Percentiles rank a stretch among this genome's conserved stretches.
Evolutionary conservation across 2,888 invertebrate genomes (phyloP).

Genomic region (Epistrophe grossulariae): DNA sequence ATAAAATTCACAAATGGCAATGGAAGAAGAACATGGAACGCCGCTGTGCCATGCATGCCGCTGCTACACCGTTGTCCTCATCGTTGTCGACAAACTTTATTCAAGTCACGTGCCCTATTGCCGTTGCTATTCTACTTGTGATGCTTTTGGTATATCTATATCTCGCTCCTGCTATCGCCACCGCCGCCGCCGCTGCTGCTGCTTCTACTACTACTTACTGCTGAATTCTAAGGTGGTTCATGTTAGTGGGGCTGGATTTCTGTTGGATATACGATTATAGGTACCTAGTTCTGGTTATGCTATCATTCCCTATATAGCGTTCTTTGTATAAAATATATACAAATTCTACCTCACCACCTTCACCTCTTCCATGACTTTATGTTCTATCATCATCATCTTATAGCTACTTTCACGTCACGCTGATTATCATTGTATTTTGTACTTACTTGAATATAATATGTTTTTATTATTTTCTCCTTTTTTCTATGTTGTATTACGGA

Average conservation of each 20-base stretch:
- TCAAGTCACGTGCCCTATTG: conserved; percentile 75
- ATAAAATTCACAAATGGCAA: conserved; percentile 50
- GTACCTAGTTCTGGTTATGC: conserved; percentile 15
- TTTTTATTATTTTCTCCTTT: conserved; percentile 39
- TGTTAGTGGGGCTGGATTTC: conserved; percentile 38
- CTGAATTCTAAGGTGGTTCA: conserved; percentile 43
- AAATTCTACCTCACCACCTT: conserved; percentile 3
- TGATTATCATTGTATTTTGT: conserved; percentile 60
- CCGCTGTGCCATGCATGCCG: conserved; percentile 12
- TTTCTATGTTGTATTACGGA: conserved; percentile 30
- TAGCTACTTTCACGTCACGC: conserved; percentile 50
- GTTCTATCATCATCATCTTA: conserved; percentile 12
- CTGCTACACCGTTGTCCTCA: conserved; percentile 32
- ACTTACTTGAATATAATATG: conserved; percentile 64
- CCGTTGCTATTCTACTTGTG: conserved; percentile 54
- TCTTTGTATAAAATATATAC: conserved; percentile 33
- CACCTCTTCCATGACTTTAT: not conserved
- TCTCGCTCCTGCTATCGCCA: conserved; percentile 7
- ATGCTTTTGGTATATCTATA: conserved; percentile 25
- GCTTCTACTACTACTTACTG: not conserved
- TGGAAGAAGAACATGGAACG: conserved; percentile 41
- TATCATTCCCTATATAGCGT: conserved; percentile 19
- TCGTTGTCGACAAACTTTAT: conserved; percentile 57
- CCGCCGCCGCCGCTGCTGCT: too few relatives aligned
- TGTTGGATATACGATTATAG: not conserved